Percentiles rank a stretch among this genome's conserved stretches.
phyloP scores from a whole-genome alignment of 2,888 invertebrate genomes.

The Dorcus hopei region DNA sequence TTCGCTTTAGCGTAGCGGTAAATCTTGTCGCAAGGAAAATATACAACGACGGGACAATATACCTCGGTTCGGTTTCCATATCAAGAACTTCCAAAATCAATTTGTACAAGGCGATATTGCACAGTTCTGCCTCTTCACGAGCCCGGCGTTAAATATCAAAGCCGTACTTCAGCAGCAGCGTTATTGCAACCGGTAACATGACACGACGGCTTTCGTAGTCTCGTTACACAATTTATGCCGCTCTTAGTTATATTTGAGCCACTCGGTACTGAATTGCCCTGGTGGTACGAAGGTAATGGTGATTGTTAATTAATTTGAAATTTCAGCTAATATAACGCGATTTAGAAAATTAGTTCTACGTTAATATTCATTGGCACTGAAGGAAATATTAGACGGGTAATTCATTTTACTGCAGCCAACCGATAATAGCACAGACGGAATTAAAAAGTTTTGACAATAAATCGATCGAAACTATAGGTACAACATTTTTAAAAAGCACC shows the following conservation, averaged over 20 bases:
- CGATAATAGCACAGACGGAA: too few relatives aligned
- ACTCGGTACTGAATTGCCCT: neutral
- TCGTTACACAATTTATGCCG: conserved; percentile 25
- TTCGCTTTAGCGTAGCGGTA: neutral
- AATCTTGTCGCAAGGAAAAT: too few relatives aligned
- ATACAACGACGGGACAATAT: too few relatives aligned
- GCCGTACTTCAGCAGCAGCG: conserved; percentile 20
- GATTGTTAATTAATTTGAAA: neutral
- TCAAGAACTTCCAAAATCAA: conserved; percentile 1
- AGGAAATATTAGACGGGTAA: too few relatives aligned
- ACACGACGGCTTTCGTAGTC: conserved; percentile 24
- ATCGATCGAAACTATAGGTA: too few relatives aligned
- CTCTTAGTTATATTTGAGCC: conserved; percentile 14
- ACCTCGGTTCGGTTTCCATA: neutral
- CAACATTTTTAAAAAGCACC: too few relatives aligned
- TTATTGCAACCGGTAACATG: conserved; percentile 28
- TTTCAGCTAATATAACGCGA: neutral
- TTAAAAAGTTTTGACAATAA: too few relatives aligned
- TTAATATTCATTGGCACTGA: too few relatives aligned
- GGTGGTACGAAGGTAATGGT: too few relatives aligned
- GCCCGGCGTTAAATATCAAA: conserved; percentile 16
- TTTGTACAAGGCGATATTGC: neutral
- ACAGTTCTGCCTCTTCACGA: conserved; percentile 7
- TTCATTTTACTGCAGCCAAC: too few relatives aligned
- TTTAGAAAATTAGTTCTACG: too few relatives aligned